phyloP scores from a whole-genome alignment of 2,113 vertebrate genomes.

The Danionella cerebrum region DNA sequence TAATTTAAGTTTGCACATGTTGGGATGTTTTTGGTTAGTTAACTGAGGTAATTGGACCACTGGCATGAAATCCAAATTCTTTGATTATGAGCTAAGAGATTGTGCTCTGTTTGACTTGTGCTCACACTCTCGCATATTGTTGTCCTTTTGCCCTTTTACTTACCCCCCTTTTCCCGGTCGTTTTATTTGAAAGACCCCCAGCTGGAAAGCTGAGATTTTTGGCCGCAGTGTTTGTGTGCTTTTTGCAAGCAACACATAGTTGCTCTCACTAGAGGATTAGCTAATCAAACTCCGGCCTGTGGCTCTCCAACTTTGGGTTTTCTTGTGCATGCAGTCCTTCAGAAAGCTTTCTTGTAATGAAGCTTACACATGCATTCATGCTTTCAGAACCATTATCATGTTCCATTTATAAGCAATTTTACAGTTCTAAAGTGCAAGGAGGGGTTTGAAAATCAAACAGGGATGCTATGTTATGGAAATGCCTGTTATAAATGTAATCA shows the following conservation, averaged over 20 bases:
- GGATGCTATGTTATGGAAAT: neutral
- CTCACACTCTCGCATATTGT: conserved; percentile 4
- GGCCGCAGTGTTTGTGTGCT: conserved; percentile 30
- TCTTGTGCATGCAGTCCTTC: conserved; percentile 24
- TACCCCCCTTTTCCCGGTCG: neutral
- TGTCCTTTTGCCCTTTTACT: conserved; percentile 39
- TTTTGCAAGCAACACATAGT: conserved; percentile 38
- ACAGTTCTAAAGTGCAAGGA: neutral
- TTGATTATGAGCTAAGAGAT: conserved; percentile 56
- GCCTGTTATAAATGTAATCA: neutral
- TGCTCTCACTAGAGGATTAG: conserved; percentile 40
- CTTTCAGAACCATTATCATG: neutral
- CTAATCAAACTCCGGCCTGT: conserved; percentile 41
- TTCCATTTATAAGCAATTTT: neutral
- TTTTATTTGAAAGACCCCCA: conserved; percentile 39
- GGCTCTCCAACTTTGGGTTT: conserved; percentile 31
- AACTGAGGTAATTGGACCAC: conserved; percentile 48
- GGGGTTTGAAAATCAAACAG: neutral
- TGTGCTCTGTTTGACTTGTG: conserved; percentile 9
- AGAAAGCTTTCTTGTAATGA: conserved; percentile 20
- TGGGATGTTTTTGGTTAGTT: conserved; percentile 35
- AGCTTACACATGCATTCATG: neutral
- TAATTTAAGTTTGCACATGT: conserved; percentile 3
- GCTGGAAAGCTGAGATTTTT: conserved; percentile 42
- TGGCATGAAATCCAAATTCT: conserved; percentile 52